Evolutionary conservation across 2,888 invertebrate genomes (phyloP).

Genomic region (Drosophila prostipennis): DNA sequence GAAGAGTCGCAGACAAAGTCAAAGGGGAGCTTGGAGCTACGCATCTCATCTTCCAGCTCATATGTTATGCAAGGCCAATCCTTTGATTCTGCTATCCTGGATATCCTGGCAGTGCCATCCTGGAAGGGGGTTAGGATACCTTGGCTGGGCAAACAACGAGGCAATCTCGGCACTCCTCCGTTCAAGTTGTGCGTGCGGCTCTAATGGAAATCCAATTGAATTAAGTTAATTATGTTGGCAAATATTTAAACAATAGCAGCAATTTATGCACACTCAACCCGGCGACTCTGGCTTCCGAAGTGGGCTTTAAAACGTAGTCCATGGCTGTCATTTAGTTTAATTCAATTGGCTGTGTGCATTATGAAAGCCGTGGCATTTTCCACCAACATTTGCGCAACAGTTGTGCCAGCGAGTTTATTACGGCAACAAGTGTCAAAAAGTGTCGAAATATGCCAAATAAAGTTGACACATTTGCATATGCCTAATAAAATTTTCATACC

Average conservation of each 20-base stretch:
- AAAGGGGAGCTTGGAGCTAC: slow-evolving; percentile 14
- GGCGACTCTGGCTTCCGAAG: slow-evolving; percentile 17
- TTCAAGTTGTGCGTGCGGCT: slow-evolving; percentile 52
- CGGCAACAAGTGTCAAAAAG: slow-evolving; percentile 79
- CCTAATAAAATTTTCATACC: slow-evolving; percentile 80
- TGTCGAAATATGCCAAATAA: slow-evolving; percentile 81
- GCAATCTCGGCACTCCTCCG: background rate
- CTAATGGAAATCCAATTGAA: slow-evolving; percentile 84
- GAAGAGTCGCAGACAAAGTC: slow-evolving; percentile 45
- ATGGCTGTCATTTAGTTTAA: slow-evolving; percentile 65
- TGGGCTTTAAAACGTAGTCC: slow-evolving; percentile 42
- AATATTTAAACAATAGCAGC: slow-evolving; percentile 83
- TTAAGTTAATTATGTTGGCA: slow-evolving; percentile 84
- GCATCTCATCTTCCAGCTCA: slow-evolving; percentile 46
- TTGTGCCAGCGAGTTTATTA: slow-evolving; percentile 69
- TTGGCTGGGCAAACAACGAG: slow-evolving; percentile 70
- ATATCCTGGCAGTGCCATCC: slow-evolving; percentile 5
- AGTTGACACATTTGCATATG: slow-evolving; percentile 83
- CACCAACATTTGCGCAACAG: slow-evolving; percentile 63
- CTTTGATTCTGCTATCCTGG: slow-evolving; percentile 54
- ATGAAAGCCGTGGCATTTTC: slow-evolving; percentile 5
- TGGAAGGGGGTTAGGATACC: slow-evolving; percentile 41
- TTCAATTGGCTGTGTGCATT: slow-evolving; percentile 59
- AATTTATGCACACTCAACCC: slow-evolving; percentile 67
- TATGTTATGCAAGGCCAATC: slow-evolving; percentile 71